Evolutionary conservation across 2,888 invertebrate species (phyloP).

Genomic region (Habrosyne pyritoides): DNA sequence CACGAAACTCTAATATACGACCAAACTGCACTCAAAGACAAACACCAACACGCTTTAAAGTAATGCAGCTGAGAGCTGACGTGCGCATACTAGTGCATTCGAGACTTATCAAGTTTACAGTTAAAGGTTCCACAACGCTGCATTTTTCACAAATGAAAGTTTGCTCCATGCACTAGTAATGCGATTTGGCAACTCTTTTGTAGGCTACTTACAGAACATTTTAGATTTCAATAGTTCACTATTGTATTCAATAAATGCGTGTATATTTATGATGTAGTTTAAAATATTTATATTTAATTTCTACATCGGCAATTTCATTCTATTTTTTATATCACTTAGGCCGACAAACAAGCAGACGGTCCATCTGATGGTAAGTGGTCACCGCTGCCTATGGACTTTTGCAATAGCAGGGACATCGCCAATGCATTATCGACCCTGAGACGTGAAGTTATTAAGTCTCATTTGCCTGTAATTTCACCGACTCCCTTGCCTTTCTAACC

Average conservation of each 20-base stretch:
- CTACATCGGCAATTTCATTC: no score
- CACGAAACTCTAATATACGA: background rate
- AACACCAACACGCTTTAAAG: background rate
- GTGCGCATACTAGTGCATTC: background rate
- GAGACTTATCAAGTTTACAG: background rate
- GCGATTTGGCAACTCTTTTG: background rate
- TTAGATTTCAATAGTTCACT: background rate
- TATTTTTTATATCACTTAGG: no score
- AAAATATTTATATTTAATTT: no score
- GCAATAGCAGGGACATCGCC: no score
- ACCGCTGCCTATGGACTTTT: no score
- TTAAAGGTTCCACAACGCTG: background rate
- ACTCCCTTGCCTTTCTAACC: no score
- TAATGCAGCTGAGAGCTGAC: background rate
- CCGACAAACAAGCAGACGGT: no score
- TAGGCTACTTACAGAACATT: background rate
- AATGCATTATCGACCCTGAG: no score
- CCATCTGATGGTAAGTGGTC: no score
- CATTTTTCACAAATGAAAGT: background rate
- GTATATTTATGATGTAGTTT: background rate
- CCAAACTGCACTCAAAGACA: constrained; percentile 1
- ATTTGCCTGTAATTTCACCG: no score
- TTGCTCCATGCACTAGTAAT: background rate
- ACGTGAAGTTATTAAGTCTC: no score
- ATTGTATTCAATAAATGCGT: background rate